Percentiles rank a stretch among this genome's conserved stretches.
Conservation (phyloP, 2,888 invertebrate genomes). For the Lissonota sp. region DNA sequence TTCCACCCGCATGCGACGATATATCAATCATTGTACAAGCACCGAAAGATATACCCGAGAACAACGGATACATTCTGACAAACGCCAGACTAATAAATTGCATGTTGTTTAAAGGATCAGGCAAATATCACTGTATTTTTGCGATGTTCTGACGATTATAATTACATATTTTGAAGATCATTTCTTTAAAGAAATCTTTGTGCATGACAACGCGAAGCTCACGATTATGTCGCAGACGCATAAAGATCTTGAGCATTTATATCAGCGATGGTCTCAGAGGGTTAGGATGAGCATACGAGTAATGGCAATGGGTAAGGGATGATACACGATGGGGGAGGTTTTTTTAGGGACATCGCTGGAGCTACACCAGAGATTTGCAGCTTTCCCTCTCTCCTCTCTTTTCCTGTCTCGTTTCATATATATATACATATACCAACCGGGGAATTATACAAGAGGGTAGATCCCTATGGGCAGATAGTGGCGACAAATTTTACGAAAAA, state of each 20-base stretch:
- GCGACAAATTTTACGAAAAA: slow-evolving; percentile 83
- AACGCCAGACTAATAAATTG: too few relatives aligned
- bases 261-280: slow-evolving; percentile 67
- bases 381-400: slow-evolving; percentile 72
- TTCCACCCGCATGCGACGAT: slow-evolving; percentile 10
- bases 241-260: slow-evolving; percentile 74
- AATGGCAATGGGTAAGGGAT: slow-evolving; percentile 65
- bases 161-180: too few relatives aligned
- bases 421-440: slow-evolving; percentile 60
- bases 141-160: too few relatives aligned
- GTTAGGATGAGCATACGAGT: slow-evolving; percentile 63
- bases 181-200: too few relatives aligned
- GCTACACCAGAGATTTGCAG: slow-evolving; percentile 83
- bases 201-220: too few relatives aligned
- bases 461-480: slow-evolving; percentile 79
- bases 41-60: too few relatives aligned
- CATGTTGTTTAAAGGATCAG: too few relatives aligned
- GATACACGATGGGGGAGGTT: slow-evolving; percentile 6
- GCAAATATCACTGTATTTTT: too few relatives aligned
- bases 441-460: slow-evolving; percentile 82
- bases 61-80: too few relatives aligned
- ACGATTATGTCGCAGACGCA: slow-evolving; percentile 59
- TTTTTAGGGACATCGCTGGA: slow-evolving; percentile 11
- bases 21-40: not conserved
- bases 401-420: slow-evolving; percentile 7